Percentiles rank a stretch among this genome's conserved stretches.
These are phyloP conservation scores for Actias luna DNA, from an alignment of 2,888 invertebrate species.

Conservation along the genomic window DNA sequence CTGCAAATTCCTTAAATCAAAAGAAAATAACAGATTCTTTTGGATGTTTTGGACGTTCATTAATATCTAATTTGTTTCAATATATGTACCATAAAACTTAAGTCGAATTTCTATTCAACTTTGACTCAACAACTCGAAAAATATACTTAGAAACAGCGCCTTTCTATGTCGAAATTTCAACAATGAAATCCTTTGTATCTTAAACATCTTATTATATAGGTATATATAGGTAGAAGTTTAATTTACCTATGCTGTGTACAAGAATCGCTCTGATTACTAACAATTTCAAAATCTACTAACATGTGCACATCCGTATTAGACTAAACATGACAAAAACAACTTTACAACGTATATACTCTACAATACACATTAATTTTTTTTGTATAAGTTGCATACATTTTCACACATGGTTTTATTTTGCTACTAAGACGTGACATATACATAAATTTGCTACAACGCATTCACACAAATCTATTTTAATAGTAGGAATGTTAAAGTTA, in stretches of 20 bases:
- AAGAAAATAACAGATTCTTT: too few species aligned
- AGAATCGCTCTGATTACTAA: slow-evolving; percentile 9
- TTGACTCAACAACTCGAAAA: too few species aligned
- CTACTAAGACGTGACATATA: background rate
- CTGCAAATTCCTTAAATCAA: too few species aligned
- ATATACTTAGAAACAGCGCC: too few species aligned
- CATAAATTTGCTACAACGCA: background rate
- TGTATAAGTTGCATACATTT: background rate
- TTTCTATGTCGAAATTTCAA: too few species aligned
- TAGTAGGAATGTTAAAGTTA: background rate
- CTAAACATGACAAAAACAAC: background rate
- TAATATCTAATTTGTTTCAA: too few species aligned
- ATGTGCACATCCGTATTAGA: background rate
- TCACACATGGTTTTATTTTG: background rate
- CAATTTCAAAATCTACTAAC: slow-evolving; percentile 2
- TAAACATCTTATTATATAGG: too few species aligned
- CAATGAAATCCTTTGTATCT: too few species aligned
- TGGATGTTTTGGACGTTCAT: too few species aligned
- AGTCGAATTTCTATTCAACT: too few species aligned
- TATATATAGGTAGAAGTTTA: too few species aligned
- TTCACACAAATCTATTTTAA: background rate
- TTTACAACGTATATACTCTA: background rate
- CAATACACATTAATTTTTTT: background rate
- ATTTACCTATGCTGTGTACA: background rate
- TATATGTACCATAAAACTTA: too few species aligned